These are phyloP conservation scores for Sphaerophoria rueppellii DNA, from an alignment of 2,888 invertebrate genomes.

Conservation along the genomic window DNA sequence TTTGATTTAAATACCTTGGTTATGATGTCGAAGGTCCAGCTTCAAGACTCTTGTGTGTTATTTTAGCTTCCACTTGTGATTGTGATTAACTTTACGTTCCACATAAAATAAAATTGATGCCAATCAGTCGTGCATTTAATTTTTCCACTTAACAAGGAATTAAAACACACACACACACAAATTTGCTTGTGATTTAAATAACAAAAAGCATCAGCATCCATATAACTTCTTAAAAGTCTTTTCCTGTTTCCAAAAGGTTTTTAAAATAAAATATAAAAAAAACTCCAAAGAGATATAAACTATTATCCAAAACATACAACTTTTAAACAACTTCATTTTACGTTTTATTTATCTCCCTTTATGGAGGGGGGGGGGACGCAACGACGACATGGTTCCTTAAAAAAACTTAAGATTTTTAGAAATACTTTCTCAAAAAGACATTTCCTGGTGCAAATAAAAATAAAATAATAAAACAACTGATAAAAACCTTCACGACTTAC, in stretches of 20 bases:
- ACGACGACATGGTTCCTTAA: neutral
- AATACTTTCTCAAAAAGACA: conserved; percentile 34
- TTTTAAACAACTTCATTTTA: conserved; percentile 13
- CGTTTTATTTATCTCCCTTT: neutral
- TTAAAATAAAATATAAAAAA: conserved; percentile 12
- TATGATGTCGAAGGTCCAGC: too few species aligned
- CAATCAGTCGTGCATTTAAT: too few species aligned
- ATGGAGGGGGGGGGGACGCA: neutral
- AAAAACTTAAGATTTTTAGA: conserved; percentile 36
- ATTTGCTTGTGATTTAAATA: too few species aligned
- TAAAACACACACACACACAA: too few species aligned
- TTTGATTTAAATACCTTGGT: too few species aligned
- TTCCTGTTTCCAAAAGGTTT: conserved; percentile 28
- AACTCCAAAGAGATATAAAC: conserved; percentile 13
- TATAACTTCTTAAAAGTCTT: conserved; percentile 55
- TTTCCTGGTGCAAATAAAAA: conserved; percentile 33
- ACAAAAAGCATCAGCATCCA: neutral
- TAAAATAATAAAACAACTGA: conserved; percentile 22
- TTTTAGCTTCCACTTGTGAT: too few species aligned
- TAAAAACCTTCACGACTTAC: conserved; percentile 8
- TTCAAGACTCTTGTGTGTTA: too few species aligned
- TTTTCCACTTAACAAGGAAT: too few species aligned
- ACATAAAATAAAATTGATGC: too few species aligned
- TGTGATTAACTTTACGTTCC: too few species aligned
- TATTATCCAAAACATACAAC: conserved; percentile 24